phyloP scores from a whole-genome alignment of 2,797 vertebrate species.

The Merluccius polli region DNA sequence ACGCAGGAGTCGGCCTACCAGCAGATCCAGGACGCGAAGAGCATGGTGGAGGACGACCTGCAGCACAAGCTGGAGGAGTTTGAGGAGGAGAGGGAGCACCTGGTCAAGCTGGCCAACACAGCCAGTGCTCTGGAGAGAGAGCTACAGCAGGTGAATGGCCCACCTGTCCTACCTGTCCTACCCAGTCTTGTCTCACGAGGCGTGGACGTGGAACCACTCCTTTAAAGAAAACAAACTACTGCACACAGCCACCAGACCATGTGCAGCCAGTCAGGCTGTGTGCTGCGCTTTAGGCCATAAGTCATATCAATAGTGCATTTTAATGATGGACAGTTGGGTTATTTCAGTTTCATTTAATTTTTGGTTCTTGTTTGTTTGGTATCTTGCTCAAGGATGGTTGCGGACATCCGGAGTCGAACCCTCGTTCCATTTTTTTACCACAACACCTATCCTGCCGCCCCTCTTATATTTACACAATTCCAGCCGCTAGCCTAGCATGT shows the following conservation, averaged over 20 bases:
- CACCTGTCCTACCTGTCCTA: no score
- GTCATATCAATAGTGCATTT: neutral
- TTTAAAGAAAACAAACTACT: neutral
- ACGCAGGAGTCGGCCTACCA: constrained; percentile 94
- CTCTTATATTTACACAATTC: neutral
- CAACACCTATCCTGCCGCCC: no score
- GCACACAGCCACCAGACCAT: neutral
- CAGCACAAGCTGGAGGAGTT: constrained; percentile 91
- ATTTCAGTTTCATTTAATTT: neutral
- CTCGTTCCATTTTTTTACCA: no score
- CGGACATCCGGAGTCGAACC: neutral
- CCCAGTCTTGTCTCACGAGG: neutral
- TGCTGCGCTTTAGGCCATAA: neutral
- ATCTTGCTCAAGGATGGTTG: neutral
- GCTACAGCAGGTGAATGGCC: constrained; percentile 79
- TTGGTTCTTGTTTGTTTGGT: no score
- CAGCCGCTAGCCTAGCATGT: neutral
- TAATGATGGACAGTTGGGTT: neutral
- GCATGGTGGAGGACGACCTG: constrained; percentile 94
- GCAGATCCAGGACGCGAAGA: constrained; percentile 95
- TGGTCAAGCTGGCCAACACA: constrained; percentile 85
- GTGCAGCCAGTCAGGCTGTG: neutral
- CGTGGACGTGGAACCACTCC: neutral
- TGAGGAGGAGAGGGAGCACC: constrained; percentile 86
- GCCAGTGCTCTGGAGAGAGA: constrained; percentile 82